Evolutionary conservation across 2,113 vertebrate species (phyloP).

Genomic region (Caranx ignobilis): DNA sequence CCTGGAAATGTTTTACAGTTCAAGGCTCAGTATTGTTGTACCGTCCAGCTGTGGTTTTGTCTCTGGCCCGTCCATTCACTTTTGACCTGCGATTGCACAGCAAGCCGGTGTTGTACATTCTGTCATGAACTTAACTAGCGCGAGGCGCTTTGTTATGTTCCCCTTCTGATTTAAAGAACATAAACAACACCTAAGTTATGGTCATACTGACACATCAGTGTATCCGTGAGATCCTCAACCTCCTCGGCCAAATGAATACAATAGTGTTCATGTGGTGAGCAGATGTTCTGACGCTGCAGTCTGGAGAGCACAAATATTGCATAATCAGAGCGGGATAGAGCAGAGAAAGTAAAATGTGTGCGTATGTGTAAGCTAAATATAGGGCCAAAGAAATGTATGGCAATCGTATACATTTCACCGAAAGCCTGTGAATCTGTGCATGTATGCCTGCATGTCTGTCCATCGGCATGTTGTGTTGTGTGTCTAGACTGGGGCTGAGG

Average conservation of each 20-base stretch:
- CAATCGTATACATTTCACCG: not conserved
- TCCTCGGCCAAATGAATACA: constrained; percentile 64
- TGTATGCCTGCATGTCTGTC: constrained; percentile 27
- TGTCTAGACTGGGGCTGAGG: constrained; percentile 69
- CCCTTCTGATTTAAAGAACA: constrained; percentile 75
- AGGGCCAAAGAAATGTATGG: not conserved
- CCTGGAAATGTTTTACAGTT: not conserved
- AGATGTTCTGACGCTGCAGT: constrained; percentile 71
- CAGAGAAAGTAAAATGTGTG: constrained; percentile 11
- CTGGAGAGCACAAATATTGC: constrained; percentile 54
- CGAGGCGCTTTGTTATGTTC: constrained; percentile 76
- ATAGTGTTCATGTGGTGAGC: constrained; percentile 67
- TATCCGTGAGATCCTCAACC: constrained; percentile 60
- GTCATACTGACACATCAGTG: constrained; percentile 24
- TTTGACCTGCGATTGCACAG: constrained; percentile 61
- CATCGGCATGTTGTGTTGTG: constrained; percentile 33
- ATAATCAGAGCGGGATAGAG: constrained; percentile 36
- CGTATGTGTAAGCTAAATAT: constrained; percentile 1
- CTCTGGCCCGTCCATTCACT: constrained; percentile 38
- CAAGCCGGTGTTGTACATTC: constrained; percentile 47
- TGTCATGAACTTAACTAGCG: constrained; percentile 42
- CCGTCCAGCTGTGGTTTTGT: constrained; percentile 56
- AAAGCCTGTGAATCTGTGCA: not conserved
- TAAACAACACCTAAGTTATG: constrained; percentile 71
- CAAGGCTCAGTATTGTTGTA: constrained; percentile 9